phyloP scores from a whole-genome alignment of 2,113 vertebrate species.

The Trogon melanurus region DNA sequence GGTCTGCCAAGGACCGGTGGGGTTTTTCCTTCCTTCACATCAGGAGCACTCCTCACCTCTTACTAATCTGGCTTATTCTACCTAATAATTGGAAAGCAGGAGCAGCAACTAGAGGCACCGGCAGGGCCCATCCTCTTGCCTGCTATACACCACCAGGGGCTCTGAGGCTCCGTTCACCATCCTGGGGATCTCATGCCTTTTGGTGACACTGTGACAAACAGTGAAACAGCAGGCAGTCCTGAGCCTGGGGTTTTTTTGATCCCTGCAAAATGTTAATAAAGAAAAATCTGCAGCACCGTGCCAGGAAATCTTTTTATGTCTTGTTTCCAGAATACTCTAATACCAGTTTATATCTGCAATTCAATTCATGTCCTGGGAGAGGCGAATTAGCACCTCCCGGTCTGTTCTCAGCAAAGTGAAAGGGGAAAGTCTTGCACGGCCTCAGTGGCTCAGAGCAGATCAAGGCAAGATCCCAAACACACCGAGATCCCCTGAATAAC shows the following conservation, averaged over 20 bases:
- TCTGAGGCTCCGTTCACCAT: rapidly evolving
- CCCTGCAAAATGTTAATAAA: conserved; percentile 4
- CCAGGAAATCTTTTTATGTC: conserved; percentile 34
- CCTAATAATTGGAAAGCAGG: background rate
- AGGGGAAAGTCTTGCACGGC: background rate
- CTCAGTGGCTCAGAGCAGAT: background rate
- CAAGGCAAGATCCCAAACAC: background rate
- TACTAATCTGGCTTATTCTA: background rate
- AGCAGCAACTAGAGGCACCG: background rate
- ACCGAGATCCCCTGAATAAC: background rate
- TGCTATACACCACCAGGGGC: background rate
- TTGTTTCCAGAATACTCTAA: conserved; percentile 6
- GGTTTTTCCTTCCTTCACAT: background rate
- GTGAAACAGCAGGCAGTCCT: background rate
- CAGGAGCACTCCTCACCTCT: background rate
- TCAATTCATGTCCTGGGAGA: conserved; percentile 6
- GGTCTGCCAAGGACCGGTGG: rapidly evolving
- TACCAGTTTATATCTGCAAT: conserved; percentile 1
- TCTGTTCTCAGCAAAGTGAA: background rate
- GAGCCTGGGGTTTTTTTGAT: background rate
- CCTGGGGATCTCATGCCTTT: background rate
- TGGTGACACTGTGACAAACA: background rate
- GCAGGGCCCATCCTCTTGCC: background rate
- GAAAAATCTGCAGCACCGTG: background rate
- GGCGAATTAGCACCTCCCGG: background rate